Evolutionary conservation across 64 coral and sea anemone species (phyloP), one percentile per base, ranked within the genome.

Genomic region (Montipora foliosa): DNA sequence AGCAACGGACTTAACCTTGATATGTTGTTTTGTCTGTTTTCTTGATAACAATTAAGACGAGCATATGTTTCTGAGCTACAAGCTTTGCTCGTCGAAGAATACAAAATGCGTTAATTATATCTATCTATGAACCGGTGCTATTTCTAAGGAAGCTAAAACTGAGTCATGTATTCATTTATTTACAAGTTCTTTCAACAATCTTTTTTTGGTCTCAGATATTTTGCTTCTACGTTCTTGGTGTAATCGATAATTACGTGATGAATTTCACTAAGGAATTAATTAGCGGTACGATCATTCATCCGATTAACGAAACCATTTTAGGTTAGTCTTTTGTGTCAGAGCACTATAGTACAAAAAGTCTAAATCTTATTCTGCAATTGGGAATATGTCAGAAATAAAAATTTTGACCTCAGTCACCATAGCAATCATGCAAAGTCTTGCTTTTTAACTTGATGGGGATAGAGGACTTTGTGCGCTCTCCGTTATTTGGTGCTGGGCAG

Each of bases 401-500:
- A 19, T 51, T 47, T 86, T 86, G 62, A 50, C 49, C 44, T 86
- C 11, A 3, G 53, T 47, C 47, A 48, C 17, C 2, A 25, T 44
- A 47, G 15, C 15, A 49, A 71, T n/a, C 19, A 21, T 24, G 45
- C 21, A n/a, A 8, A 50, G 49, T 5, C 6, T 57, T 57, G 6
- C 53, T 57, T 57, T 57, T 48, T 71, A 96, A 67, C 88, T 96
- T 24, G 90, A 79, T n/a, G 96, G 93, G 3, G 96, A 95, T 0
- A 87, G 58, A 16, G 96, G 93, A 47, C 82, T 94, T 60, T 83
- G 74, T 2, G 84, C 77, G 44, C 19, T 95, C 0, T 86, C 88
- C 1, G 68, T 87, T 17, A 67, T 81, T 60, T 82, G 87, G 25
- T 98, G 96, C 49, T 98, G 96, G 1, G 96, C 96, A 6, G 96